Percentiles rank a stretch among this genome's conserved stretches.
phyloP scores from a whole-genome alignment of 2,113 vertebrate genomes.

The Ceuthmochares aereus region DNA sequence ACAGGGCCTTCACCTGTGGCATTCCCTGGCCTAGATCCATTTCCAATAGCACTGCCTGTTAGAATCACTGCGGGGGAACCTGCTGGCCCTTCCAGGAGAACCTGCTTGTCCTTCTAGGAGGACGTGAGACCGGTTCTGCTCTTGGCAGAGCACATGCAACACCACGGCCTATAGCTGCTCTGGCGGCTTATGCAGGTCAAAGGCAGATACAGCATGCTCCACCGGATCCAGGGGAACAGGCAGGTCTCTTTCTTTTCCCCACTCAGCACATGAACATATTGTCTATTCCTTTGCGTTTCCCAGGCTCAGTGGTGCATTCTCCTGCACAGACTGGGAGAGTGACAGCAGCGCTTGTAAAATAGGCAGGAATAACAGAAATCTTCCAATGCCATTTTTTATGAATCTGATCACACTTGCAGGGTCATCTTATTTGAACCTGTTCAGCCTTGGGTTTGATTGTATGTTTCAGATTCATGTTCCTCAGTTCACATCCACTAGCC shows the following conservation, averaged over 20 bases:
- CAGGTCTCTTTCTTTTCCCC: not conserved
- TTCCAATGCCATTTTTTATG: not conserved
- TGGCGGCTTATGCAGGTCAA: rapidly evolving
- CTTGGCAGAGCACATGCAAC: too few species aligned
- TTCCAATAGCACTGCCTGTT: not conserved
- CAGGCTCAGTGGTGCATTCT: rapidly evolving
- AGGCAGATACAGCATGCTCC: rapidly evolving
- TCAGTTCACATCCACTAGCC: not conserved
- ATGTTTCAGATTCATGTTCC: not conserved
- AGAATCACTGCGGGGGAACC: not conserved
- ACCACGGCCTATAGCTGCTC: rapidly evolving
- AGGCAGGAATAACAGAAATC: not conserved
- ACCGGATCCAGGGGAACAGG: not conserved
- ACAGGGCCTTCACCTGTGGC: rapidly evolving
- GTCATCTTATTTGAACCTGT: not conserved
- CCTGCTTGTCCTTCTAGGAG: not conserved
- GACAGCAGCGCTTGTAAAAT: not conserved
- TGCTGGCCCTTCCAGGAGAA: not conserved
- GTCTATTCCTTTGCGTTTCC: not conserved
- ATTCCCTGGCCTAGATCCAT: not conserved
- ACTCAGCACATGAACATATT: not conserved
- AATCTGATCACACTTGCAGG: conserved; percentile 9
- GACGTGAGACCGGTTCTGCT: not conserved
- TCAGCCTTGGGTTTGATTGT: not conserved
- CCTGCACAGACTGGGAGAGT: not conserved